A percentile compares a stretch with the other conserved stretches of the same genome.
These are phyloP conservation scores for Ormyrus pomaceus DNA, from an alignment of 2,888 invertebrate genomes.

Conservation along the genomic window DNA sequence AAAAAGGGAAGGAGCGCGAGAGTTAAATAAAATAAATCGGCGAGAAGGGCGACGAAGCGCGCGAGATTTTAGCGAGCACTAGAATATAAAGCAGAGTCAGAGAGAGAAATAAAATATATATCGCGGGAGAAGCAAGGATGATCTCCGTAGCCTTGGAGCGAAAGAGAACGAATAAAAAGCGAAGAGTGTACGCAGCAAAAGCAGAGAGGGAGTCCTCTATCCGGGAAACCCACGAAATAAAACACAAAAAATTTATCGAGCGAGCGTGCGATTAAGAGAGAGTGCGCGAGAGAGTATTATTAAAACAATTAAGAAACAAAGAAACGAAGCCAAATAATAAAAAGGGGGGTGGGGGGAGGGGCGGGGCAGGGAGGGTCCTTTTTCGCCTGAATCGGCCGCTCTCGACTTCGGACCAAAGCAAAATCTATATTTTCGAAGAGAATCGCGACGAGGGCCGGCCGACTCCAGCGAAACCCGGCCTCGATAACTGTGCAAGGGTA, in stretches of 20 bases:
- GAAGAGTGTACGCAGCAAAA: neutral
- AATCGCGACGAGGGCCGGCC: neutral
- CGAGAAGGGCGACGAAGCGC: neutral
- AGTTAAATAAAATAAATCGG: neutral
- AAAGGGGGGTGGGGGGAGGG: neutral
- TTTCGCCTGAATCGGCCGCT: conserved; percentile 21
- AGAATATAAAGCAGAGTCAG: conserved; percentile 10
- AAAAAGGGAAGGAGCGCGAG: neutral
- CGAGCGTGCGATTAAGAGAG: too few species aligned
- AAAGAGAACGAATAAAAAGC: conserved; percentile 1
- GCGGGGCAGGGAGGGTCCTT: neutral
- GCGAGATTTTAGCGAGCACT: conserved; percentile 26
- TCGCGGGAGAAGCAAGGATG: neutral
- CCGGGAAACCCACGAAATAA: too few species aligned
- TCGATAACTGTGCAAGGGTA: conserved; percentile 26
- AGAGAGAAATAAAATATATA: conserved; percentile 2
- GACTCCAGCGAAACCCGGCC: conserved; percentile 6
- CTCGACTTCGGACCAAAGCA: conserved; percentile 47
- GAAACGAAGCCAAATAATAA: neutral
- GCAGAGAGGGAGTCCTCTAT: too few species aligned
- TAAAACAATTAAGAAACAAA: too few species aligned
- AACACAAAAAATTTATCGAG: too few species aligned
- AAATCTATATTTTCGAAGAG: conserved; percentile 52
- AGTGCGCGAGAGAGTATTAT: too few species aligned
- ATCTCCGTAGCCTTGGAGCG: conserved; percentile 41